Conservation (phyloP, 1,140 invertebrate species). For the Sipha flava region DNA sequence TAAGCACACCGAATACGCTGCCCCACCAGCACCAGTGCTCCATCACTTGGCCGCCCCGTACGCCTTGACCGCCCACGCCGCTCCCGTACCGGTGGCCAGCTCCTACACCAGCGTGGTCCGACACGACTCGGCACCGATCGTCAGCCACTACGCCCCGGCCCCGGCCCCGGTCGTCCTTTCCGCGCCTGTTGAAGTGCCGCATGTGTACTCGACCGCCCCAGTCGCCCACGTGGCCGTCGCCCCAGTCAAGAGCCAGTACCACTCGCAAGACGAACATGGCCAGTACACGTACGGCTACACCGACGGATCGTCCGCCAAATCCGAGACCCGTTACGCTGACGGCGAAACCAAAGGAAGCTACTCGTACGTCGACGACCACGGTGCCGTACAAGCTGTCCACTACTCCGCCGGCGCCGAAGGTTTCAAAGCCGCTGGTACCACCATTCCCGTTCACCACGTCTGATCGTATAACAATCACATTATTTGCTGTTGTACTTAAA, state of each 20-base stretch:
- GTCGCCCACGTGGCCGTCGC: not conserved
- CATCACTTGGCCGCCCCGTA: too few species aligned
- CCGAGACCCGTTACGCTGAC: conserved; percentile 52
- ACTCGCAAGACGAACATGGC: conserved; percentile 56
- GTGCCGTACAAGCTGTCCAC: conserved; percentile 52
- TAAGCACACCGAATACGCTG: conserved; percentile 8
- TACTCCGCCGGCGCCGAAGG: conserved; percentile 54
- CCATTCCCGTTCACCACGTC: conserved; percentile 45
- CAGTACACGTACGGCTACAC: conserved; percentile 58
- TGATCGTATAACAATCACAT: not conserved
- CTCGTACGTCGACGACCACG: conserved; percentile 56
- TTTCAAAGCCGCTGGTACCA: conserved; percentile 57
- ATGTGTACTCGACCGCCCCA: not conserved
- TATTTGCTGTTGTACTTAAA: not conserved
- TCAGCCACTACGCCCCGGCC: not conserved
- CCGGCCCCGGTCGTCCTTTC: not conserved
- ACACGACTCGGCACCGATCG: not conserved
- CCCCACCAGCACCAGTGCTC: not conserved
- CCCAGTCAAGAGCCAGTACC: conserved; percentile 44
- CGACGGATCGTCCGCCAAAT: conserved; percentile 55
- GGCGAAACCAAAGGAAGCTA: conserved; percentile 57
- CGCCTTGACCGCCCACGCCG: too few species aligned
- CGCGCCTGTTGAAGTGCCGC: not conserved
- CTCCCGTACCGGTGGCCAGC: not conserved
- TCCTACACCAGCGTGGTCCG: not conserved